Evolutionary conservation across 2,888 invertebrate genomes (phyloP), one percentile per base, ranked within the genome.

Genomic region (Lamproptera curius): DNA sequence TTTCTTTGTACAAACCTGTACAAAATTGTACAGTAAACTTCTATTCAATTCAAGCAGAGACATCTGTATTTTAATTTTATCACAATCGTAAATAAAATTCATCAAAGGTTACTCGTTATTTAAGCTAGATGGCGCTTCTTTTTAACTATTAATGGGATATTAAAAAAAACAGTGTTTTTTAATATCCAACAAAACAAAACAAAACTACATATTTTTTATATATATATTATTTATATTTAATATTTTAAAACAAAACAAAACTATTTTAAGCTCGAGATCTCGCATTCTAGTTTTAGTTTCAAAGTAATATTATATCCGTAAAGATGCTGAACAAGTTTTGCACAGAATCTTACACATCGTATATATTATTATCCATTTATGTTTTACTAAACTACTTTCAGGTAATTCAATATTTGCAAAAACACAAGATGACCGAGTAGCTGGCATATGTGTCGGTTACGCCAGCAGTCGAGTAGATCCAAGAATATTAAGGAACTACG

Each of bases 321-420:
- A 23, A 6, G 8, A 23, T 6, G 23, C 5, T 23, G 5, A 23
- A 6, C 8, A 23, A 23, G 8, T 6, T 23, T 6, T 8, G 8
- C 8, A 8, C n/a, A 23, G 23, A 8, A 23, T 23, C 8, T 6
- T 23, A 6, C 8, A 23, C 8, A 23, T 23, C 8, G 23, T 23
- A 4, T 0, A 23, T 39, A 8, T 39, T 20, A 1, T 11, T 31
- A 5, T 4, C 0, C 5, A 15, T 16, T 11, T 11, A 11, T 33
- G 11, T 17, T 31, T 5, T n/a, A n/a, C n/a, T n/a, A n/a, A n/a
- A n/a, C 35, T 6, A n/a, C 46, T 52, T 51, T 11, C 58, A 86
- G 86, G 86, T 1, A 85, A 83, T 54, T 73, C 84, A 0, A 31
- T 84, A 17, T 72, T 62, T 14, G 78, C 74, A 0, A 76, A 54